Evolutionary conservation across 2,113 vertebrate species (phyloP), one percentile per base, ranked within the genome.

Genomic region (Brachypodius melanocephalos): DNA sequence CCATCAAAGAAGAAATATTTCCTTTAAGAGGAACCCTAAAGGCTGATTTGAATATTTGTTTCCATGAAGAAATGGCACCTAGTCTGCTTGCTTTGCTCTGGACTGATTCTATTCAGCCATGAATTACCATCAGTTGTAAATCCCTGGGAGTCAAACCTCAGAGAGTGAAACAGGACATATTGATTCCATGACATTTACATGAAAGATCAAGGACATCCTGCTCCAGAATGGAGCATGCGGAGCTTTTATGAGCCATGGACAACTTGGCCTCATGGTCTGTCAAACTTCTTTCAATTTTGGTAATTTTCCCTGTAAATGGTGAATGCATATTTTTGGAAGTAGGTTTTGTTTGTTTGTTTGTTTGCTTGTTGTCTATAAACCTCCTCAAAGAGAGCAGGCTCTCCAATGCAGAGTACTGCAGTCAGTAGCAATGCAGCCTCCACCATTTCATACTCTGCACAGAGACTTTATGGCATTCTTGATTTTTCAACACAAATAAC

Each of bases 1-100:
- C 45, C 20, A 81, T 51, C 20, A 84, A 90, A 90, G 38, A 73
- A 72, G n/a, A 85, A 91, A 51, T 51, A 58, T 54, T 91, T 75
- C 40, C 3, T 5, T 62, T 40, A 19, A 63, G 51, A 40, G n/a
- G 15, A 90, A 13, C 12, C 17, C 26, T 45, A 88, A 80, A 74
- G 34, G 20, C 78, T 66, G 65, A 63, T 24, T 81, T 54, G 8
- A 26, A 28, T 52, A 19, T 74, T 71, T 67, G 12, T 67, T 84
- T 18, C 42, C 10, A 26, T 51, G 68, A 51, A 74, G 81, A 84
- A 77, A 40, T 74, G 13, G 2, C 26, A 58, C 29, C 66, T 1
- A 2, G 14, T 69, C n/a, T 69, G 11, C 49, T 85, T 68, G 14
- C n/a, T 88, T 83, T 90, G 8, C 17, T 88, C 29, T 76, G 38